These are phyloP conservation scores for Sternarchorhynchus goeldii DNA, from an alignment of 2,797 vertebrate genomes.

Conservation along the genomic window DNA sequence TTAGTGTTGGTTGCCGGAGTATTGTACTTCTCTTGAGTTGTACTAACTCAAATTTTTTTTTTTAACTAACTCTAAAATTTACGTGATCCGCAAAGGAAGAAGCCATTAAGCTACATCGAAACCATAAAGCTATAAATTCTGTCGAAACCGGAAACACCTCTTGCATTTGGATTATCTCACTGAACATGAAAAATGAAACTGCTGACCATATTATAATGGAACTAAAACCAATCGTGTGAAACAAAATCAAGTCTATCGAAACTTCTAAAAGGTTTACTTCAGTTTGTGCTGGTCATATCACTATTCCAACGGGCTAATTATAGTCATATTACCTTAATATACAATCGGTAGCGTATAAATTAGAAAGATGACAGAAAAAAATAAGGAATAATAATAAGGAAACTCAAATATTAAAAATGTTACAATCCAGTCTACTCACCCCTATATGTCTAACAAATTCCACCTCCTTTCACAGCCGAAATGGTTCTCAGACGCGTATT, in stretches of 20 bases:
- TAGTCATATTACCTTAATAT: too few species aligned
- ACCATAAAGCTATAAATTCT: too few species aligned
- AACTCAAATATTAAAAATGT: neutral
- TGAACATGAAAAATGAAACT: conserved; percentile 5
- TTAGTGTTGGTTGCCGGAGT: neutral
- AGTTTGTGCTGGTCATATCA: neutral
- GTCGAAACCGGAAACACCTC: too few species aligned
- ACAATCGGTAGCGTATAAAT: neutral
- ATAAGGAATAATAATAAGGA: neutral
- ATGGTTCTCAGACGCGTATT: conserved; percentile 54
- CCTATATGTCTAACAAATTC: conserved; percentile 63
- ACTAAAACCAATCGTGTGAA: neutral
- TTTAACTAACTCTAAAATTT: too few species aligned
- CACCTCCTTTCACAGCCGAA: conserved; percentile 63
- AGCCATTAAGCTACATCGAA: too few species aligned
- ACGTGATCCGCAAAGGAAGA: too few species aligned
- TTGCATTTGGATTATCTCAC: neutral
- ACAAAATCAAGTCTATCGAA: neutral
- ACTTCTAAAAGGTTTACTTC: neutral
- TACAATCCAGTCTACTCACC: conserved; percentile 61
- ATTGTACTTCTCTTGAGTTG: too few species aligned
- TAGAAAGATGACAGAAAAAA: neutral
- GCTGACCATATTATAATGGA: neutral
- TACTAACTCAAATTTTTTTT: too few species aligned
- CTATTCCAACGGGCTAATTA: neutral